Evolutionary conservation across 2,888 invertebrate genomes (phyloP).

Genomic region (Teleogryllus oceanicus): DNA sequence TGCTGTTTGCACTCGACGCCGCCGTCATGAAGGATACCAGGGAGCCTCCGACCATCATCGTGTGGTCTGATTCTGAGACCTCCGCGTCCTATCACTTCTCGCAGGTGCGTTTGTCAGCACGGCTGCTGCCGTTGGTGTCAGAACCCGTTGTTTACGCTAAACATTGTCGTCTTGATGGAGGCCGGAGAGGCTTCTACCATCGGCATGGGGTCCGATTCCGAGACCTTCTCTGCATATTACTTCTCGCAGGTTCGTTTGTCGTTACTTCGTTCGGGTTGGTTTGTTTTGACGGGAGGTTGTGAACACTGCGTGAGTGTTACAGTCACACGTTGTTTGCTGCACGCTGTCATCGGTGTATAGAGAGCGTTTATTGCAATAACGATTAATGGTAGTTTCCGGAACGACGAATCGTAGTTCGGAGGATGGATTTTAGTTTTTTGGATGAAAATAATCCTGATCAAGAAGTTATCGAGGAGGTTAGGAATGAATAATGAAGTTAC

Average conservation of each 20-base stretch:
- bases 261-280: not conserved
- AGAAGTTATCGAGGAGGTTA: no score
- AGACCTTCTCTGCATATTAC: conserved; percentile 24
- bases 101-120: conserved; percentile 19
- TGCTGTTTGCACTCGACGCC: not conserved
- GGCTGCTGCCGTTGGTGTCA: not conserved
- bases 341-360: no score
- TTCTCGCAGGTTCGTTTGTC: conserved; percentile 25
- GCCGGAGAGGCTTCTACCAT: conserved; percentile 26
- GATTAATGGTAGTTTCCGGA: no score
- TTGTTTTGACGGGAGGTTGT: no score
- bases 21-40: conserved; percentile 29
- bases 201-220: conserved; percentile 31
- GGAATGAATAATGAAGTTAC: no score
- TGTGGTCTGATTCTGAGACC: conserved; percentile 32
- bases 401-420: no score
- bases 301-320: no score
- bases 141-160: not conserved
- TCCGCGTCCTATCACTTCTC: conserved; percentile 28
- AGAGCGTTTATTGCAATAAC: no score
- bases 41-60: conserved; percentile 30
- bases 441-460: no score
- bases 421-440: no score
- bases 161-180: conserved; percentile 26
- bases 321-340: no score